phyloP scores from a whole-genome alignment of 2,797 vertebrate species.

The Acanthurus tractus region DNA sequence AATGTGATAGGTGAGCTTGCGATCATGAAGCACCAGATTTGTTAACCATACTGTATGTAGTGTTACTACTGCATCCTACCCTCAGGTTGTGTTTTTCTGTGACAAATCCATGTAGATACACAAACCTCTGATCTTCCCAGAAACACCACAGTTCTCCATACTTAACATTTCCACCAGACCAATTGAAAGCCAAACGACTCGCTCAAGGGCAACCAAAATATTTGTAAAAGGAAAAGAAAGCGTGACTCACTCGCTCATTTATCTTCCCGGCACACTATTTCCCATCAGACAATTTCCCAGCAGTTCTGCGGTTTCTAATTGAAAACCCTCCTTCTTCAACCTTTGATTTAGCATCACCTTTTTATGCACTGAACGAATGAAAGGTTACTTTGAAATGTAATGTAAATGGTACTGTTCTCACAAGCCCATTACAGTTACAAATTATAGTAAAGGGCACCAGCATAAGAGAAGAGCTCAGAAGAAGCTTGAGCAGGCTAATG shows the following conservation, averaged over 20 bases:
- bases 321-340: conserved; percentile 30
- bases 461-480: conserved; percentile 18
- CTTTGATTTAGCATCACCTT: conserved; percentile 13
- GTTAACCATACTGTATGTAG: conserved; percentile 30
- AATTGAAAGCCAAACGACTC: conserved; percentile 54
- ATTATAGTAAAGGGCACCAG: conserved; percentile 24
- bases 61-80: background rate
- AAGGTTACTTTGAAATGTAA: conserved; percentile 23
- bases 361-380: conserved; percentile 13
- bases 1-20: conserved; percentile 43
- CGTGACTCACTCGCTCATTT: conserved; percentile 40
- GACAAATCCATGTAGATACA: conserved; percentile 9
- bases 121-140: conserved; percentile 2
- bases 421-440: conserved; percentile 26
- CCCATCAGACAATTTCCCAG: background rate
- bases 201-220: conserved; percentile 59
- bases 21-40: conserved; percentile 44
- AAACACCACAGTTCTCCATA: conserved; percentile 18
- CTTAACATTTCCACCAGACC: conserved; percentile 35
- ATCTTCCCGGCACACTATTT: background rate
- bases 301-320: conserved; percentile 31
- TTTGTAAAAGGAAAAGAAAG: conserved; percentile 54
- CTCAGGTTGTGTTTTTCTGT: background rate
- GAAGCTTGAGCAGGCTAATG: conserved; percentile 21
- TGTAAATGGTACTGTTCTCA: conserved; percentile 9